Base-by-base conservation (phyloP, 1,140 invertebrate genomes). In the Dreissena polymorpha region DNA sequence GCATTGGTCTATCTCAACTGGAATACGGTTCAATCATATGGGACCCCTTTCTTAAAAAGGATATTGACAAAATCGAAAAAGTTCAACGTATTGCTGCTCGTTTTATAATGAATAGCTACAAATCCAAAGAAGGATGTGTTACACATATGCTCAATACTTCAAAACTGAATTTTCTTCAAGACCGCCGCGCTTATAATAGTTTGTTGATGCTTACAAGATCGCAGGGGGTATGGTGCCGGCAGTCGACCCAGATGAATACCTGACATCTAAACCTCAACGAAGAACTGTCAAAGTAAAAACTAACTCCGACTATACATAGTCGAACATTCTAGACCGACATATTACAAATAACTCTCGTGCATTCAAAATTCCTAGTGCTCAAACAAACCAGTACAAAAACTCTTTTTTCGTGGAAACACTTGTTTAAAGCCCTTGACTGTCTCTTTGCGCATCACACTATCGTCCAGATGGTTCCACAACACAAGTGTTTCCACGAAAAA, bases 331-430 rank as follows among this genome's bases (percentile, higher is more conserved):
- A 27, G 75, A 83, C 29, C 60, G 69, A 5, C 65, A 60, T 65
- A 51, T 67, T 3, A 10, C 53, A 7, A 73, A 77, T 60, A 73
- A 84, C 60, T 29, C 65, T 70, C n/a, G 50, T 74, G 51, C 75
- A 0, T 63, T 72, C n/a, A 25, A 29, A 21, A 23, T 84, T 23
- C 74, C 65, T 53, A 7, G 13, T 18, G 21, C 13, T 7, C 77
- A 70, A 23, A 68, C 71, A 29, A 53, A 84, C 18, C 76, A 72
- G 53, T 84, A 27, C 57, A 78, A 79, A 79, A 78, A 74, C 27
- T 84, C 83, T 21, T 57, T 84, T 23, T 68, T 79, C 53, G 75
- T 84, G 27, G 25, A 76, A 70, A 84, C 83, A 55, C 69, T 70
- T 21, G 53, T 79, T 21, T 55, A n/a, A n/a, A n/a, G n/a, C n/a